phyloP scores from a whole-genome alignment of 2,113 vertebrate genomes.

The Fulmarus glacialis region DNA sequence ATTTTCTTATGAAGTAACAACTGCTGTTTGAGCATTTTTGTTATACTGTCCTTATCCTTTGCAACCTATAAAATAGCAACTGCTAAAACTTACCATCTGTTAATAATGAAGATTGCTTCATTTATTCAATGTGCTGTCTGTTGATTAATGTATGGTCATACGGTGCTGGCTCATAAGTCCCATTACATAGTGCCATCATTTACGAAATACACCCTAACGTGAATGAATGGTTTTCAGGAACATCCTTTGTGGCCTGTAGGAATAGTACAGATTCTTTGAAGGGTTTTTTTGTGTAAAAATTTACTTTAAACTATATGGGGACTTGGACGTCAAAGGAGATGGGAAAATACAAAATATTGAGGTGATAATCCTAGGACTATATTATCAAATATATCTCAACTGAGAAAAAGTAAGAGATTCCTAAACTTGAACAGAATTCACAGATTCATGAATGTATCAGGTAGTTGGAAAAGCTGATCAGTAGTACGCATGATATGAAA shows the following conservation, averaged over 20 bases:
- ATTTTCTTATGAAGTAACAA: neutral
- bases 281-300: neutral
- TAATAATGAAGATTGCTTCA: neutral
- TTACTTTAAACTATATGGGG: neutral
- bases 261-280: neutral
- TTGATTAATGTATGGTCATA: neutral
- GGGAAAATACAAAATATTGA: neutral
- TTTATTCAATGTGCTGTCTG: neutral
- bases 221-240: neutral
- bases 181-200: neutral
- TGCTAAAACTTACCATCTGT: neutral
- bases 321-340: neutral
- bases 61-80: neutral
- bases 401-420: neutral
- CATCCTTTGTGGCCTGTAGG: neutral
- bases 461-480: neutral
- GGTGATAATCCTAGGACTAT: neutral
- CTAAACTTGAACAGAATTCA: neutral
- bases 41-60: neutral
- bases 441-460: neutral
- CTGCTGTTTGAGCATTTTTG: neutral
- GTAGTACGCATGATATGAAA: neutral
- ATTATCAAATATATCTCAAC: neutral
- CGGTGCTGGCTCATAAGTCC: neutral
- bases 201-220: neutral